Percentiles rank a stretch among this genome's conserved stretches.
phyloP scores from a whole-genome alignment of 2,113 vertebrate species.

The Strix uralensis region DNA sequence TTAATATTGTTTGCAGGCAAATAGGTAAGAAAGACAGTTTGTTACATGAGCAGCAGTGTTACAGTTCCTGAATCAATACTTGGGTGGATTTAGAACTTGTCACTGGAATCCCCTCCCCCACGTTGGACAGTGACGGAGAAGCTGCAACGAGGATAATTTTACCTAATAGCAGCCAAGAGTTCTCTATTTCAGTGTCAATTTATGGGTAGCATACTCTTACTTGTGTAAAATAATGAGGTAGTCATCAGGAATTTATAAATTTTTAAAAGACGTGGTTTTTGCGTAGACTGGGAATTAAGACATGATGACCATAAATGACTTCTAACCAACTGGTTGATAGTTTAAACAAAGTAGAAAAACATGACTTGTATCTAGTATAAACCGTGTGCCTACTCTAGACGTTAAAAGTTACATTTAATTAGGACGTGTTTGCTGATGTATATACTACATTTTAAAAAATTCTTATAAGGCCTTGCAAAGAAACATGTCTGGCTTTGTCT shows the following conservation, averaged over 20 bases:
- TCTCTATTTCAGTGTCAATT: neutral
- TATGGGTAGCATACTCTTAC: neutral
- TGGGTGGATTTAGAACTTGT: neutral
- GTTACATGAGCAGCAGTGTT: neutral
- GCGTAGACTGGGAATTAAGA: neutral
- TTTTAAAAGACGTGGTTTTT: neutral
- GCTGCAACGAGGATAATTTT: slow-evolving; percentile 19
- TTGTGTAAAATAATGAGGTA: neutral
- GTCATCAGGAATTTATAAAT: neutral
- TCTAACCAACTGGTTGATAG: neutral
- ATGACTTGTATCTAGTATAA: neutral
- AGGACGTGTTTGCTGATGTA: neutral
- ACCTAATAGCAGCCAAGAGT: slow-evolving; percentile 11
- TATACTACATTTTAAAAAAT: neutral
- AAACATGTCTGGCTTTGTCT: neutral
- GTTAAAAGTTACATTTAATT: neutral
- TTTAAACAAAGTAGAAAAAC: neutral
- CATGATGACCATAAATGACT: neutral
- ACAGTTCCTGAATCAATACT: neutral
- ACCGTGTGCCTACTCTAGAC: neutral
- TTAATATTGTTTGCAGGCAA: slow-evolving; percentile 2
- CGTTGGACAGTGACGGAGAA: neutral
- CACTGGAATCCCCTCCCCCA: slow-evolving; percentile 13
- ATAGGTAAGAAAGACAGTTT: neutral
- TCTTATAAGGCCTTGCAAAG: neutral